Evolutionary conservation across 2,888 invertebrate species (phyloP), one percentile per base, ranked within the genome.

Genomic region (Tubiluchus corallicola): DNA sequence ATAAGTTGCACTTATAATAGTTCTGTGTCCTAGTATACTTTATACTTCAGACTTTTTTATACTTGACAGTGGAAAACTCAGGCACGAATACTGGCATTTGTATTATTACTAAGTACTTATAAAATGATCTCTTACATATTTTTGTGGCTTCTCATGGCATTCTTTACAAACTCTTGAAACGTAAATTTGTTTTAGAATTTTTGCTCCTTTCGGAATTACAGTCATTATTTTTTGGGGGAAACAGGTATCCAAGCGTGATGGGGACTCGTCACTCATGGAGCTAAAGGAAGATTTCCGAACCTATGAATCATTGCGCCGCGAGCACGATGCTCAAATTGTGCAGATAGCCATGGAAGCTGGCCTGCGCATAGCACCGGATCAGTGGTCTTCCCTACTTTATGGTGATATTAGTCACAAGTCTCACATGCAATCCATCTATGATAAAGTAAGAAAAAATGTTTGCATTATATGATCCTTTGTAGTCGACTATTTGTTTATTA

Each of bases 331-430:
- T 5, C 96, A 98, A 65, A 92, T 98, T 53, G 94, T 98, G 3
- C 88, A 92, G 67, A 96, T 98, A 49, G 96, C 96, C 0, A 83
- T 87, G 0, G 96, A 98, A 65, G 88, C 94, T 1, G 96, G 96
- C 0, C 69, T 98, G 18, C 71, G 94, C 47, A 96, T 98, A 49
- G 88, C 92, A 0, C 94, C 96, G 0, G 96, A 98, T 62, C 94
- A 96, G 61, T 98, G 96, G 96, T 90, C 90, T 2, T 83, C 92
- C 0, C 66, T 98, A 40, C 68, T 98, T 1, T 98, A 96, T 60
- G 96, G 96, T 1, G 96, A 98, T 62, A 79, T 82, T 0, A 75
- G 76, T 3, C 94, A 94, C 61, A 94, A 94, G 60, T 85, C 88
- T 4, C 90, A 96, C 62, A 98, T 98, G 94, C 96, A 98, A 67